A percentile compares a stretch with the other conserved stretches of the same genome.
These are phyloP conservation scores for Synodontis membranacea DNA, from an alignment of 2,113 vertebrate species.

Conservation along the genomic window DNA sequence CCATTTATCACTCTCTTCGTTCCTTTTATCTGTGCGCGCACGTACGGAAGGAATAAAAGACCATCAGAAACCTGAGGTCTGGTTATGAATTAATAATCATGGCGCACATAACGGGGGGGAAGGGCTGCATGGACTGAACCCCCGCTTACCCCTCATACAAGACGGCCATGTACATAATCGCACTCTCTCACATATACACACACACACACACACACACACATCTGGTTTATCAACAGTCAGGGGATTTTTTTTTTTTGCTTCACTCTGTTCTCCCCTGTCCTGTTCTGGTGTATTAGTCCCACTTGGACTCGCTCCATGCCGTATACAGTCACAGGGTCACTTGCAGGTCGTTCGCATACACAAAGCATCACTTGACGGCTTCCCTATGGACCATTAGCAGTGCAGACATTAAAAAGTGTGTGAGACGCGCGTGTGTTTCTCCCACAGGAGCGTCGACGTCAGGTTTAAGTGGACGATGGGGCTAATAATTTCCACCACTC, in stretches of 20 bases:
- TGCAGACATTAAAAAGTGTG: not conserved
- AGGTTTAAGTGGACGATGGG: not conserved
- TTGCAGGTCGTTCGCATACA: conserved; percentile 22
- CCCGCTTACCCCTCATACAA: not conserved
- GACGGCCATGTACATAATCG: not conserved
- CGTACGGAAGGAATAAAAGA: conserved; percentile 3
- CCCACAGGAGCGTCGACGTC: not conserved
- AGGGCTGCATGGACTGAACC: not conserved
- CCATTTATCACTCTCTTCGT: not conserved
- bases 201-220: conserved; percentile 22
- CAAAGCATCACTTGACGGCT: conserved; percentile 8
- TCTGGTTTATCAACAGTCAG: conserved; percentile 27
- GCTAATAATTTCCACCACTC: not conserved
- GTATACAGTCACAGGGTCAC: conserved; percentile 15
- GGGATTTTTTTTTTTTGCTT: not conserved
- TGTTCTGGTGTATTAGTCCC: not conserved
- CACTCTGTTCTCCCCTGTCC: not conserved
- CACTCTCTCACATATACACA: not conserved
- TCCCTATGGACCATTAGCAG: conserved; percentile 21
- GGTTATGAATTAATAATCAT: conserved; percentile 49
- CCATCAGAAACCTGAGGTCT: conserved; percentile 26
- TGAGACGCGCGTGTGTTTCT: conserved; percentile 11
- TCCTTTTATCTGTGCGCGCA: not conserved
- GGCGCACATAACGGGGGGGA: conserved; percentile 6
- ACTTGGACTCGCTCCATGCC: not conserved